A percentile compares a stretch with the other conserved stretches of the same genome.
Conservation (phyloP, 2,113 vertebrate genomes). For the Montifringilla adamsi region DNA sequence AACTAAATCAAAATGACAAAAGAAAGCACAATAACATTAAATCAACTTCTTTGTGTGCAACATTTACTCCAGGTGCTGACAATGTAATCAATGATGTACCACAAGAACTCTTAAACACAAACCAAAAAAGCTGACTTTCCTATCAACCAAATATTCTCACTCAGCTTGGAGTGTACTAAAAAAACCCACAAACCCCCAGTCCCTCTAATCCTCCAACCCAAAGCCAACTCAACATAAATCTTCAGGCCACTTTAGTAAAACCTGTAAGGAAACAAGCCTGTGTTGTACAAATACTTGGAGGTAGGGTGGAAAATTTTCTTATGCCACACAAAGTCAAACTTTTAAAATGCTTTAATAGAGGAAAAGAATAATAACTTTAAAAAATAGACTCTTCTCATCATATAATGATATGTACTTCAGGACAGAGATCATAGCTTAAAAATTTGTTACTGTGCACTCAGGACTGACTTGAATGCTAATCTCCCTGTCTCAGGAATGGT, state of each 20-base stretch:
- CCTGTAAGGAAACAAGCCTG: neutral
- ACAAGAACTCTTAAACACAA: neutral
- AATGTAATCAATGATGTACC: neutral
- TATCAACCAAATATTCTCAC: neutral
- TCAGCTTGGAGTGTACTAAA: neutral
- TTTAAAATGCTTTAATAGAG: neutral
- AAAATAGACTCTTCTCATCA: neutral
- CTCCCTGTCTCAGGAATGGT: rapidly evolving
- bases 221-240: neutral
- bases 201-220: neutral
- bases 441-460: neutral
- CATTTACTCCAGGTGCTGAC: neutral
- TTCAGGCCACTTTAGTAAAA: neutral
- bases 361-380: neutral
- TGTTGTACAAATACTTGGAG: neutral
- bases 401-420: neutral
- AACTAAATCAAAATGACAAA: neutral
- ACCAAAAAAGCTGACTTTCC: neutral
- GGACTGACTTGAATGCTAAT: neutral
- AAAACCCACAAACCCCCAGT: rapidly evolving
- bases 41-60: neutral
- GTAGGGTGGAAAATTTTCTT: neutral
- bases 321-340: neutral
- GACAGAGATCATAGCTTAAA: neutral
- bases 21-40: neutral